Conservation (phyloP, 2,797 vertebrate genomes). For the Ptychobarbus kaznakovi region DNA sequence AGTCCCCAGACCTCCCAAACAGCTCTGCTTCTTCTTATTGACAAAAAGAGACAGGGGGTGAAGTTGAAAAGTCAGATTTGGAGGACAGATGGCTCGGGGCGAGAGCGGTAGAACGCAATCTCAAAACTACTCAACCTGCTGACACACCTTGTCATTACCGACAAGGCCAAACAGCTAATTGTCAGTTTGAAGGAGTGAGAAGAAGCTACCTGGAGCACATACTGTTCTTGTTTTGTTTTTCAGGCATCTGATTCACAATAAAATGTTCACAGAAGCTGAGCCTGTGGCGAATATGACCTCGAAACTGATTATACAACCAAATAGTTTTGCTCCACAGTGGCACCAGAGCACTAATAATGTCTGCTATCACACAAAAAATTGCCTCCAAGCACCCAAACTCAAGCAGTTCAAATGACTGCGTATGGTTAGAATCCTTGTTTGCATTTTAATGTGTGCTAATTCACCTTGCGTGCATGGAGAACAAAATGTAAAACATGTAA, state of each 20-base stretch:
- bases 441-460: conserved; percentile 40
- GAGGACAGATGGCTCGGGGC: conserved; percentile 12
- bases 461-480: conserved; percentile 22
- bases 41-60: conserved; percentile 21
- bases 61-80: conserved; percentile 32
- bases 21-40: conserved; percentile 4
- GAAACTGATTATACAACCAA: conserved; percentile 54
- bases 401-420: conserved; percentile 35
- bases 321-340: conserved; percentile 10
- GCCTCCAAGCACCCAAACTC: conserved; percentile 3
- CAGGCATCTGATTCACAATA: conserved; percentile 24
- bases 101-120: not conserved
- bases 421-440: conserved; percentile 26
- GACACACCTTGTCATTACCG: conserved; percentile 49
- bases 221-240: conserved; percentile 63
- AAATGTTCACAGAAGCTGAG: conserved; percentile 24
- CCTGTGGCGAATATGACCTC: conserved; percentile 22
- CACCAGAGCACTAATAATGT: conserved; percentile 45
- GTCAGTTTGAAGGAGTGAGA: conserved; percentile 42
- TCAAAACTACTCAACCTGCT: conserved; percentile 25
- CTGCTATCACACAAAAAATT: conserved; percentile 15
- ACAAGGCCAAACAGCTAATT: conserved; percentile 53
- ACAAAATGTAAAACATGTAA: conserved; percentile 43
- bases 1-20: conserved; percentile 9
- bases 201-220: conserved; percentile 64